Percentiles rank a stretch among this genome's conserved stretches.
Conservation (phyloP, 37 sponge, comb jelly and placozoan species). For the Petrosia ficiformis region DNA sequence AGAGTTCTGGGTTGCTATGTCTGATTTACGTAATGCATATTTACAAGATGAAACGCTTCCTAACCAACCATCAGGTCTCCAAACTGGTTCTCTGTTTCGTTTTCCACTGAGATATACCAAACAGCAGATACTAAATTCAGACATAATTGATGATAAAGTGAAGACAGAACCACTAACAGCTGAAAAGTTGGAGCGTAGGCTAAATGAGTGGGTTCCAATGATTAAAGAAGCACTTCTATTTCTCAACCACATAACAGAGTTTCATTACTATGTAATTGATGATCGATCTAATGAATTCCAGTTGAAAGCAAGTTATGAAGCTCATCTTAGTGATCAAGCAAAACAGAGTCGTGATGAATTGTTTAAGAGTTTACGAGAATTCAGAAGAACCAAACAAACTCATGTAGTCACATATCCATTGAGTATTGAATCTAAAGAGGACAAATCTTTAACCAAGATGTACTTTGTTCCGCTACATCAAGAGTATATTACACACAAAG, state of each 20-base stretch:
- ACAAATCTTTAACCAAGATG: not conserved
- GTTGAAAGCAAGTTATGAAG: not conserved
- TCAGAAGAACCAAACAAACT: not conserved
- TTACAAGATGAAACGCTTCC: not conserved
- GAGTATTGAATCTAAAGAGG: not conserved
- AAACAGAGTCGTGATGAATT: not conserved
- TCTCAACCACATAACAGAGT: slow-evolving; percentile 34
- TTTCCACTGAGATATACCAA: slow-evolving; percentile 33
- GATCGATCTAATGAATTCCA: not conserved
- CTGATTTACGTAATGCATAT: not conserved
- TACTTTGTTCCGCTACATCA: not conserved
- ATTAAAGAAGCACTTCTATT: slow-evolving; percentile 51
- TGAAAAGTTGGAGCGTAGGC: not conserved
- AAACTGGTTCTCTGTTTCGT: slow-evolving; percentile 35
- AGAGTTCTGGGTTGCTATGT: not conserved
- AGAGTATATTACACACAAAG: not conserved
- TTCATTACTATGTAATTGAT: slow-evolving; percentile 5
- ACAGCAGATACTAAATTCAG: slow-evolving; percentile 12
- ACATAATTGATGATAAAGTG: slow-evolving; percentile 11
- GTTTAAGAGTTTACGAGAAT: not conserved
- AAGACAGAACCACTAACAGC: slow-evolving; percentile 4
- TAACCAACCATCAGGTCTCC: not conserved
- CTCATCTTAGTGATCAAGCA: not conserved
- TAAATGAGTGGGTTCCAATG: slow-evolving; percentile 28
- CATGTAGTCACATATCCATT: not conserved